Base-by-base conservation (phyloP, 2,113 vertebrate genomes). In the Dryoscopus gambensis region DNA sequence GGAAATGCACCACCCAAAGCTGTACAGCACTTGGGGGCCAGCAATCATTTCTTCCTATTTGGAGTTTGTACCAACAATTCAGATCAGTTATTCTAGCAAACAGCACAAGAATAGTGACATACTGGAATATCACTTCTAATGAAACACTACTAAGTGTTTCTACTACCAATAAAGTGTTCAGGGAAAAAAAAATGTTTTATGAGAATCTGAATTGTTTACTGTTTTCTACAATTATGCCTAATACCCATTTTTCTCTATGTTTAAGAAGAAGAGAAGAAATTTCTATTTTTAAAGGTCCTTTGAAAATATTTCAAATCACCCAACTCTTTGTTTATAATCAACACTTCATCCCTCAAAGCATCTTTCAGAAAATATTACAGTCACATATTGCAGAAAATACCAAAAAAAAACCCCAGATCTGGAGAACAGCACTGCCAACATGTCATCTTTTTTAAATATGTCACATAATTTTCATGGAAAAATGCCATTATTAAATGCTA, bases 161-260 rank as follows among this genome's bases (percentile, higher is more conserved):
- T n/a, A n/a, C n/a, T n/a, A n/a, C 11, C 1, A n/a, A 53, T 16
- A 8, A 65, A 79, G 6, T 6, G 27, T 25, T 44, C 25, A 14
- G 14, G 2, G 8, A 10, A 1, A 2, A 9, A 19, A 8, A n/a
- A 11, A 3, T 13, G 24, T 53, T 74, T 42, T 37, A 11, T 13
- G 71, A 67, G 13, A 65, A 65, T 20, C 24, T 14, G 6, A 82
- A 75, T 53, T 35, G 13, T 7, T 81, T 44, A 39, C 4, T 1
- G 13, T 42, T 93, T 65, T 56, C n/a, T 67, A 49, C 23, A 49
- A 24, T 31, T 53, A 23, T 33, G 8, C 31, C 3, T 28, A 80
- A 76, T 17, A 53, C 4, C 9, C 21, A 30, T 40, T 62, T 67
- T 84, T 25, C 46, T 56, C 39, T 80, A 11, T 13, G 19, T 35